Conservation (phyloP, 2,888 invertebrate genomes). For the Ligdia adustata region DNA sequence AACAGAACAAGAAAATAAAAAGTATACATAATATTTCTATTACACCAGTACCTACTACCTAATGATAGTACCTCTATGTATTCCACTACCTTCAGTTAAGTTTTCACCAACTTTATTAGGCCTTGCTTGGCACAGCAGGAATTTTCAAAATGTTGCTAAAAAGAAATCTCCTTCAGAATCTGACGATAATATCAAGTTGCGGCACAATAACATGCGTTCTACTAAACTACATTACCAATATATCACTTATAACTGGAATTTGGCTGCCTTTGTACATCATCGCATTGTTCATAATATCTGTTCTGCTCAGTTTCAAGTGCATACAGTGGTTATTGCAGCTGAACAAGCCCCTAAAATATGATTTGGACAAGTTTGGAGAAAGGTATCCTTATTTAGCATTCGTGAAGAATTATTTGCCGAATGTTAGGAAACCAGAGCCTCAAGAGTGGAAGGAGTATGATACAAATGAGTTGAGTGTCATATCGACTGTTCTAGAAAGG, state of each 20-base stretch:
- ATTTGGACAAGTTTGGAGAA: slow-evolving; percentile 55
- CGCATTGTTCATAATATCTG: slow-evolving; percentile 66
- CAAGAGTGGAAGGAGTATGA: slow-evolving; percentile 65
- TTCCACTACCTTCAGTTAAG: too few relatives aligned
- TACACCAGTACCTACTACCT: too few relatives aligned
- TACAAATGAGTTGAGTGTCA: slow-evolving; percentile 74
- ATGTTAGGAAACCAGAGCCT: slow-evolving; percentile 35
- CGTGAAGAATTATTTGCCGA: slow-evolving; percentile 50
- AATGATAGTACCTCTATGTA: too few relatives aligned
- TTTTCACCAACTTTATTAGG: too few relatives aligned
- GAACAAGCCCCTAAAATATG: slow-evolving; percentile 78
- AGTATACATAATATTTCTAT: too few relatives aligned
- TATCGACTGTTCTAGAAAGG: slow-evolving; percentile 73
- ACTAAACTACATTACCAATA: slow-evolving; percentile 66
- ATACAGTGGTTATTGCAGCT: slow-evolving; percentile 80
- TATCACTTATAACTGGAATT: slow-evolving; percentile 69
- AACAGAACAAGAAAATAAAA: too few relatives aligned
- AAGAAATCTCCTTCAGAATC: slow-evolving; percentile 64
- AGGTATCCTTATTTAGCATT: slow-evolving; percentile 57
- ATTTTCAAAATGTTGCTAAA: slow-evolving; percentile 60
- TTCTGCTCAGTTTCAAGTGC: slow-evolving; percentile 77
- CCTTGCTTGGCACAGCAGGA: too few relatives aligned
- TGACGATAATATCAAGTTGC: slow-evolving; percentile 59
- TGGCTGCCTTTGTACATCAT: slow-evolving; percentile 74
- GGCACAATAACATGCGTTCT: slow-evolving; percentile 60